A percentile compares a stretch with the other conserved stretches of the same genome.
Conservation (phyloP, 2,888 invertebrate genomes). For the Cerceris rybyensis region DNA sequence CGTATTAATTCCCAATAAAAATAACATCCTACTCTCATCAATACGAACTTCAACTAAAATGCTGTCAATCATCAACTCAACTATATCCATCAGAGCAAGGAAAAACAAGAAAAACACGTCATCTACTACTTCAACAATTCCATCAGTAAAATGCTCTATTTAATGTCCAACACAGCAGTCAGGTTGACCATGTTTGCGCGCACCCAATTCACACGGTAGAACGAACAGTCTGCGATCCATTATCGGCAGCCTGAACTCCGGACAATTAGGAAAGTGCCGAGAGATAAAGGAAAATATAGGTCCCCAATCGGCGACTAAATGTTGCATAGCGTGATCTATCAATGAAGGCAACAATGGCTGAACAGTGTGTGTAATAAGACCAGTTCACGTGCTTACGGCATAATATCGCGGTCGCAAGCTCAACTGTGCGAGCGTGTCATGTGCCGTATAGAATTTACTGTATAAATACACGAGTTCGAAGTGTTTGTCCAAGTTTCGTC, state of each 20-base stretch:
- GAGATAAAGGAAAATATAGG: constrained; percentile 11
- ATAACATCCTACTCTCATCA: too few relatives aligned
- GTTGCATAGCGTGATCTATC: constrained; percentile 40
- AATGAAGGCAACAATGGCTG: constrained; percentile 11
- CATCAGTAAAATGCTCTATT: neutral
- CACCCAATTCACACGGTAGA: constrained; percentile 1
- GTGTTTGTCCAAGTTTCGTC: neutral
- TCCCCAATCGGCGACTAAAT: constrained; percentile 29
- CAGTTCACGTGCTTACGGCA: constrained; percentile 17
- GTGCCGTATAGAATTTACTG: neutral
- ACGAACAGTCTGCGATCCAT: constrained; percentile 6
- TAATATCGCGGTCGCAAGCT: constrained; percentile 8
- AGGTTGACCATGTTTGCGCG: neutral
- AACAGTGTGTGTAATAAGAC: constrained; percentile 21
- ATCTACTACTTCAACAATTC: neutral
- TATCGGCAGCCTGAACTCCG: neutral
- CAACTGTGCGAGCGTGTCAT: constrained; percentile 8
- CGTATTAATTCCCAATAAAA: too few relatives aligned
- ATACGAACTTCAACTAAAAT: too few relatives aligned
- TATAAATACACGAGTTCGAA: neutral
- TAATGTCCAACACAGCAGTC: neutral
- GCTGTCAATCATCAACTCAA: too few relatives aligned
- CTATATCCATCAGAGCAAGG: too few relatives aligned
- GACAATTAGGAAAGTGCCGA: constrained; percentile 32
- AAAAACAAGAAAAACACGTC: neutral